Conservation (phyloP, 1,140 invertebrate species). For the Chelonus insularis region DNA sequence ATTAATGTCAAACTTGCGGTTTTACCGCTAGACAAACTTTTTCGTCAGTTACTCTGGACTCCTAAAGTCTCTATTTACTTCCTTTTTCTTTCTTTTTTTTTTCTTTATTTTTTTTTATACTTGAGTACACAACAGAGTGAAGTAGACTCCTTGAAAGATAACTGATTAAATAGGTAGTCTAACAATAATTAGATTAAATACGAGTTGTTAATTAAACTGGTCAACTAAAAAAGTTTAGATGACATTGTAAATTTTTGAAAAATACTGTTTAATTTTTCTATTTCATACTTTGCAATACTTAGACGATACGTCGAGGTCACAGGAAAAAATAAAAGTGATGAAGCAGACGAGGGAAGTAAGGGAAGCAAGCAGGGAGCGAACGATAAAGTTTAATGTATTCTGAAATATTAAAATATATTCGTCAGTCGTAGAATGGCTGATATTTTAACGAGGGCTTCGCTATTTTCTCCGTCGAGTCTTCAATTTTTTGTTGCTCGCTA, state of each 20-base stretch:
- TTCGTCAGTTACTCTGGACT: slow-evolving; percentile 44
- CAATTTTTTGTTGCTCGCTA: slow-evolving; percentile 7
- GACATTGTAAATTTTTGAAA: not conserved
- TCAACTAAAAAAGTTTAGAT: not conserved
- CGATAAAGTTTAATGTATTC: slow-evolving; percentile 61
- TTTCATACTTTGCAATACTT: not conserved
- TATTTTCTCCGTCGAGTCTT: slow-evolving; percentile 26
- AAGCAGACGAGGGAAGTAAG: slow-evolving; percentile 5
- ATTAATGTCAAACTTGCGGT: slow-evolving; percentile 60
- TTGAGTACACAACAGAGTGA: not conserved
- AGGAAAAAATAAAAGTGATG: slow-evolving; percentile 9
- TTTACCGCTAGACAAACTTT: slow-evolving; percentile 60
- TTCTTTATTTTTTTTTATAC: not conserved
- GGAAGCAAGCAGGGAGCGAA: slow-evolving; percentile 29
- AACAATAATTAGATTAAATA: slow-evolving; percentile 2
- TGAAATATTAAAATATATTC: slow-evolving; percentile 62
- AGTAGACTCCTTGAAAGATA: not conserved
- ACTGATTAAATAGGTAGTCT: not conserved
- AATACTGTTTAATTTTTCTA: not conserved
- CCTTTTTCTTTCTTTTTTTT: slow-evolving; percentile 18
- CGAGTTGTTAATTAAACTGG: not conserved
- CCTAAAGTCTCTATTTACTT: slow-evolving; percentile 23
- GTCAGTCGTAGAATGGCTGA: slow-evolving; percentile 48
- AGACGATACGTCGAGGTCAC: slow-evolving; percentile 2
- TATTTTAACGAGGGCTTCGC: slow-evolving; percentile 52